These are phyloP conservation scores for Lagodon rhomboides DNA, from an alignment of 2,797 vertebrate genomes.

Conservation along the genomic window DNA sequence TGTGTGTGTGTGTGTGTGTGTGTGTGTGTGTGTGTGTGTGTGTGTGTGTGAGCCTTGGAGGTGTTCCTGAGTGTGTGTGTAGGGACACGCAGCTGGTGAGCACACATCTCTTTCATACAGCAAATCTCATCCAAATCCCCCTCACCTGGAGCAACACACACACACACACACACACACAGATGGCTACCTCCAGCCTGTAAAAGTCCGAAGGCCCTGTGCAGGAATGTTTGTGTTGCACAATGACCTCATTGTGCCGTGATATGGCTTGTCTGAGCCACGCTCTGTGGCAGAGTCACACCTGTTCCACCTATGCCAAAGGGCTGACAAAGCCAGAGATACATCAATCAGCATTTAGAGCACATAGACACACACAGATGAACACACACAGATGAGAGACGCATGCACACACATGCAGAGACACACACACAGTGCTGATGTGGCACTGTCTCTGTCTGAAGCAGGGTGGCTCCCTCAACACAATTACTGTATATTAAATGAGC, in stretches of 20 bases:
- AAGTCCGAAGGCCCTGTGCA: constrained; percentile 83
- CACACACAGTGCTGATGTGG: constrained; percentile 72
- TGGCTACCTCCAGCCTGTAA: constrained; percentile 82
- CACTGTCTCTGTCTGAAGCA: constrained; percentile 60
- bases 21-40: constrained; percentile 63
- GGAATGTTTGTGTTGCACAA: constrained; percentile 87
- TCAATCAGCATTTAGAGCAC: constrained; percentile 84
- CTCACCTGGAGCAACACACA: constrained; percentile 79
- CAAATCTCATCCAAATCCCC: constrained; percentile 80
- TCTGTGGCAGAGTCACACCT: constrained; percentile 90
- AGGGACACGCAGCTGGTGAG: constrained; percentile 75
- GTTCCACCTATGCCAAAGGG: constrained; percentile 88
- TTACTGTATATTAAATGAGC: constrained; percentile 39
- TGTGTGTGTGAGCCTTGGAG: constrained; percentile 48
- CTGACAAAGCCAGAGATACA: constrained; percentile 85
- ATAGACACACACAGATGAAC: constrained; percentile 40
- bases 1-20: constrained; percentile 19
- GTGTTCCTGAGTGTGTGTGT: constrained; percentile 68
- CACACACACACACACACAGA: constrained; percentile 45
- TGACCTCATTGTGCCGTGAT: constrained; percentile 87
- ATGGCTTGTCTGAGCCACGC: constrained; percentile 84
- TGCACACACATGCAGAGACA: constrained; percentile 57
- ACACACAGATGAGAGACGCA: constrained; percentile 53
- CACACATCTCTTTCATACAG: constrained; percentile 75
- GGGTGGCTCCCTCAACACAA: constrained; percentile 62